Evolutionary conservation across 2,797 vertebrate species (phyloP).

Genomic region (Poecile montanus): DNA sequence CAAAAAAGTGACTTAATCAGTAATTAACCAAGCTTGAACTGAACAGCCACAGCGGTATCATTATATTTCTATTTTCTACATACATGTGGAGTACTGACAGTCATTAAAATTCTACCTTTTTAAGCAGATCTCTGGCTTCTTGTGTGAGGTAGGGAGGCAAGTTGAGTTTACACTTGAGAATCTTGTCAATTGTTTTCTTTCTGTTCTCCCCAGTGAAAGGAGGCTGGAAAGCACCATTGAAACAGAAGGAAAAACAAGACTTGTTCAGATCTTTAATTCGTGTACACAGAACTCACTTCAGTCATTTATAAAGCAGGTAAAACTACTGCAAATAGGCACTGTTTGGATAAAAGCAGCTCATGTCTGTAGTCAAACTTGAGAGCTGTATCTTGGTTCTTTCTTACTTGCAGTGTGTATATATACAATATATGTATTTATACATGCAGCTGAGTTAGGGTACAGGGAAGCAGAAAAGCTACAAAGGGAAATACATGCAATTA

Average conservation of each 20-base stretch:
- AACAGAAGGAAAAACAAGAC: neutral
- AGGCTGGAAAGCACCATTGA: slow-evolving; percentile 78
- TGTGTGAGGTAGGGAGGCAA: slow-evolving; percentile 99
- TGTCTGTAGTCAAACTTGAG: neutral
- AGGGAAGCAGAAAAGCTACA: neutral
- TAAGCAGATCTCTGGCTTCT: slow-evolving; percentile 97
- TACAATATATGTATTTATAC: neutral
- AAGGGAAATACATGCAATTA: slow-evolving; percentile 67
- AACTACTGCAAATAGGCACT: neutral
- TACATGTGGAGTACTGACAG: neutral
- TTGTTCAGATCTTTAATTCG: slow-evolving; percentile 23
- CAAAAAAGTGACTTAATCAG: neutral
- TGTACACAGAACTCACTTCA: neutral
- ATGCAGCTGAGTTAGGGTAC: neutral
- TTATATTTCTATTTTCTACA: neutral
- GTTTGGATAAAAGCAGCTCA: neutral
- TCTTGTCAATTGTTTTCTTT: slow-evolving; percentile 97
- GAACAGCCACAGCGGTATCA: neutral
- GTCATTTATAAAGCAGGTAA: neutral
- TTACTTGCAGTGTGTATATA: neutral
- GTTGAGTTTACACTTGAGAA: slow-evolving; percentile 97
- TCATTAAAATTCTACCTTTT: slow-evolving; percentile 83
- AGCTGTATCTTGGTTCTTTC: neutral
- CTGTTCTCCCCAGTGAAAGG: slow-evolving; percentile 95
- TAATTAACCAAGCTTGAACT: neutral